Conservation (phyloP, 2,113 vertebrate genomes). For the Nipponia nippon region DNA sequence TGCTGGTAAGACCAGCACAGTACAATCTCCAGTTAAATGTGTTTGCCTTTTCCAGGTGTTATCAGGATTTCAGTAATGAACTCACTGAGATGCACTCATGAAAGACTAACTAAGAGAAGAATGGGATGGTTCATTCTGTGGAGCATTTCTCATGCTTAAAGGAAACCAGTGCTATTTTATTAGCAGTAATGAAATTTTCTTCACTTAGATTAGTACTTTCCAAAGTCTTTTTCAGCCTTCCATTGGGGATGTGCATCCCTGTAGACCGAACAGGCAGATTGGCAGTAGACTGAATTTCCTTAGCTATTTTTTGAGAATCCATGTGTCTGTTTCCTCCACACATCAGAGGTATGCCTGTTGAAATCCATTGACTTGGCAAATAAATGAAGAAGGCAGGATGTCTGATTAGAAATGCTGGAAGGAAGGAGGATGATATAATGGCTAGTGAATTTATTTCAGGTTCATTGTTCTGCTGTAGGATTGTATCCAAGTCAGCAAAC, state of each 20-base stretch:
- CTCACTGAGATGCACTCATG: neutral
- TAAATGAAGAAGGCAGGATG: neutral
- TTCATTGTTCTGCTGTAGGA: neutral
- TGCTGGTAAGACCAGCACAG: neutral
- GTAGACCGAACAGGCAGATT: neutral
- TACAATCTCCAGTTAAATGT: conserved; percentile 10
- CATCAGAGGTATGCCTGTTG: neutral
- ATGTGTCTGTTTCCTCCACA: neutral
- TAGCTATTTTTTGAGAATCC: neutral
- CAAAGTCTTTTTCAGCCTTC: neutral
- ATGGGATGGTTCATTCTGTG: neutral
- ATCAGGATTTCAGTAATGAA: conserved; percentile 19
- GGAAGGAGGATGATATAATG: neutral
- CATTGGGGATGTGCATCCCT: neutral
- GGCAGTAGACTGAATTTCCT: neutral
- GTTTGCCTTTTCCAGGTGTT: neutral
- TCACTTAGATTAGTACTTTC: neutral
- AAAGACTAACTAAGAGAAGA: neutral
- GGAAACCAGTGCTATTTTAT: neutral
- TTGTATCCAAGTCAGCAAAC: neutral
- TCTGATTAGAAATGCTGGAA: neutral
- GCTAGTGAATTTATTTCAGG: neutral
- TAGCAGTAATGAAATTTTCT: neutral
- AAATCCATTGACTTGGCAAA: neutral
- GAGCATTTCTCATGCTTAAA: neutral